These are phyloP conservation scores for Rallus limicola DNA, from an alignment of 2,113 vertebrate species.

Conservation along the genomic window DNA sequence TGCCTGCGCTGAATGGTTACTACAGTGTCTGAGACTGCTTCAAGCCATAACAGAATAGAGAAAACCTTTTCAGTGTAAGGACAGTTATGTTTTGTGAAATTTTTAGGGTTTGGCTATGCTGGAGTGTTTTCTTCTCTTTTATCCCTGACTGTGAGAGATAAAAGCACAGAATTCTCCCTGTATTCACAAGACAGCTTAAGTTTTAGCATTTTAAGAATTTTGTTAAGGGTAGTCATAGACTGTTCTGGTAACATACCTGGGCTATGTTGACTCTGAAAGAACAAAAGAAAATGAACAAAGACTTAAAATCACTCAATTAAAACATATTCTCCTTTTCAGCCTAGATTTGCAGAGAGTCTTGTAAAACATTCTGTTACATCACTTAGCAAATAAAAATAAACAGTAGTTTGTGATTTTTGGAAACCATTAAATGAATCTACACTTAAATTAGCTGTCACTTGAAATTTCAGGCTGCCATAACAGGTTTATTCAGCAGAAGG, in stretches of 20 bases:
- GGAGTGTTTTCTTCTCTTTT: neutral
- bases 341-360: neutral
- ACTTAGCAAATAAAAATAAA: conserved; percentile 23
- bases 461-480: conserved; percentile 9
- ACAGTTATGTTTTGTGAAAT: neutral
- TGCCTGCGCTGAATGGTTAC: neutral
- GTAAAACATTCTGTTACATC: neutral
- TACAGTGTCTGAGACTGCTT: neutral
- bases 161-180: neutral
- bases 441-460: conserved; percentile 43
- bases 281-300: neutral
- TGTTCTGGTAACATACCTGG: neutral
- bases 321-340: neutral
- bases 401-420: neutral
- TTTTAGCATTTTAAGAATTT: neutral
- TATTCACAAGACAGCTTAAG: neutral
- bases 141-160: neutral
- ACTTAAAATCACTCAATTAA: neutral
- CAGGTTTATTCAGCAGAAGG: neutral
- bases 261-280: neutral
- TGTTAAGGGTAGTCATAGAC: accelerated
- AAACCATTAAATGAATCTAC: conserved; percentile 10
- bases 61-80: neutral
- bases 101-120: neutral
- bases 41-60: no score